Evolutionary conservation across 2,797 vertebrate genomes (phyloP), one percentile per base, ranked within the genome.

Genomic region (Lutjanus argentimaculatus): DNA sequence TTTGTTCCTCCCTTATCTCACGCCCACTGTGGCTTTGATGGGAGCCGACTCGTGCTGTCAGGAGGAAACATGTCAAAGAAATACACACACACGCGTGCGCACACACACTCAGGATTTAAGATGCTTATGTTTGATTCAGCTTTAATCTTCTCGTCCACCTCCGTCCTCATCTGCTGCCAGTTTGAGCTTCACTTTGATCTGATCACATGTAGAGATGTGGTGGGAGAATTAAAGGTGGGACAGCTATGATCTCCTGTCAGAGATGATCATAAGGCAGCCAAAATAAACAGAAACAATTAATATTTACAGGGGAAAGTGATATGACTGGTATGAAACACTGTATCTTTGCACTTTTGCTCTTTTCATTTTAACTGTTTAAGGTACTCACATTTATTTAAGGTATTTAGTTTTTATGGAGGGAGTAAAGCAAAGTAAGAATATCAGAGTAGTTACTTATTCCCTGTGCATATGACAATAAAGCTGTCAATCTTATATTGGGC

Each of bases 81-180:
- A 36, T 1, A 17, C 71, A 30, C 72, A n/a, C 72, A 49, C 53
- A 43, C 62, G 30, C 59, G 21, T 75, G 13, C 42, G 0, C 66
- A 40, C 63, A 49, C 61, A 55, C 67, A 52, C 71, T 53, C 45
- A 1, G 79, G 72, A 72, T 89, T 92, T 90, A 90, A 89, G 86
- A 90, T 77, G 86, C 89, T 88, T 76, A 80, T 56, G 62, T 87
- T 78, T 85, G 88, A 91, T 89, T 91, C 78, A n/a, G 79, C 84
- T 90, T 85, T 91, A 89, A 94, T 92, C 89, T 91, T 66, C 76
- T 53, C 59, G 42, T 85, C 82, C 89, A 87, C 88, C 88, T 89
- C 82, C 85, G 30, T 87, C 77, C 49, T 91, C 89, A 69, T 90
- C 83, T 76, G 73, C 82, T 90, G 85, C 79, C 88, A 85, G 83